Evolutionary conservation across 2,113 vertebrate genomes (phyloP), one percentile per base, ranked within the genome.

Genomic region (Antechinus stuartii): DNA sequence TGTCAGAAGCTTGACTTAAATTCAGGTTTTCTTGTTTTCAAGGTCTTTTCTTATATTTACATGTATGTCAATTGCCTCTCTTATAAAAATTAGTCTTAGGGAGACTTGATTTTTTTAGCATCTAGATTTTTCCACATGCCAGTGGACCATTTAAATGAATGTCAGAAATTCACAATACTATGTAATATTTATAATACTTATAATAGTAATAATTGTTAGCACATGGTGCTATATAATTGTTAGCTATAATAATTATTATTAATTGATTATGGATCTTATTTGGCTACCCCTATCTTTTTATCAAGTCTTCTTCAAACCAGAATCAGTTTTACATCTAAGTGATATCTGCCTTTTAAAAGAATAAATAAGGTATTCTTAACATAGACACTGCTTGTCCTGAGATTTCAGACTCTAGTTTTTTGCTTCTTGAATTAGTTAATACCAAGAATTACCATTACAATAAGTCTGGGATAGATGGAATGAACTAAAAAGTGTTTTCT

Each of bases 261-360:
- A 22, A 42, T 42, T 84, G 68, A 84, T 42, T 84, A 23, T 42
- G 7, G 19, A 42, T 84, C 68, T 42, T n/a, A 84, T 42, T 42
- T 42, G 68, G 5, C 35, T 84, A 8, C 16, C 68, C n/a, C 68
- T 42, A 2, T n/a, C 14, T 12, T 76, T 68, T n/a, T 22, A 42
- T 54, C 35, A 90, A 92, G 54, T 68, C 46, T 26, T n/a, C 49
- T 54, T 68, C 16, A 8, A 54, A 54, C 54, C 47, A 19, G 2
- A 84, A 56, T 93, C 0, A 0, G 90, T 95, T 91, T 55, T 90
- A 22, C 19, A 7, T 91, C 61, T 54, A 76, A 68, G 47, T 94
- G 27, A 89, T 89, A 30, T 76, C 92, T 93, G 47, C 27, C 11
- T 91, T 91, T n/a, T 8, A 90, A 53, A 61, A 90, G 92, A 96